Base-by-base conservation (phyloP, 2,888 invertebrate species). In the Drosophila setosimentum region DNA sequence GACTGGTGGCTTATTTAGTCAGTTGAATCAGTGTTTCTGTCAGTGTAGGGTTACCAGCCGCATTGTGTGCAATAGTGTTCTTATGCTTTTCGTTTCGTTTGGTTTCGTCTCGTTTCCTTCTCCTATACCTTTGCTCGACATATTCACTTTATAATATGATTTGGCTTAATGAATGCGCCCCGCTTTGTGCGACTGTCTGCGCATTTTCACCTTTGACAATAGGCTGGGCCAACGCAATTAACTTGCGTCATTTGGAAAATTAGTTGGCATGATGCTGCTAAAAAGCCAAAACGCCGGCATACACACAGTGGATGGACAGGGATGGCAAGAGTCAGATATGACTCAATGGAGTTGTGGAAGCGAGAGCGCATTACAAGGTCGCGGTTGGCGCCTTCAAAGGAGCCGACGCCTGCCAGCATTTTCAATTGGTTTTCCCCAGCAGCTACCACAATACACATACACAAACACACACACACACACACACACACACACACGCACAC, bases 241-340 rank as follows among this genome's bases (percentile, higher is more conserved):
- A 83, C 81, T 88, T 90, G 77, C 88, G 89, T 90, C 83, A 88
- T 90, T 80, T 79, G 77, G 79, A 80, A 90, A 90, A 83, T 89
- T 90, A 87, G 78, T 80, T 80, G 85, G 77, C 87, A 90, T 90
- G 87, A 89, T 89, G 81, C 73, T 83, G 89, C 87, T 80, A 70
- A 90, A 89, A 83, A 55, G 37, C 7, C 24, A 62, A 27, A 60
- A 48, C 3, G 58, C 53, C 49, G 42, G 59, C 50, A 37, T 18
- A 24, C 27, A 45, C 51, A 13, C 27, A 30, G 35, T 48, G 8
- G 45, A 8, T 4, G 16, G 55, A 35, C 54, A 54, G 21, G 32
- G 30, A 33, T 24, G 29, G 40, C 24, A 40, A 8, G 35, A 10
- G 24, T 3, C 54, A 42, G 68, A 42, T 21, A 13, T 42, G 21